Percentiles rank a stretch among this genome's conserved stretches.
phyloP scores from a whole-genome alignment of 2,113 vertebrate species.

The Tragelaphus imberbis region DNA sequence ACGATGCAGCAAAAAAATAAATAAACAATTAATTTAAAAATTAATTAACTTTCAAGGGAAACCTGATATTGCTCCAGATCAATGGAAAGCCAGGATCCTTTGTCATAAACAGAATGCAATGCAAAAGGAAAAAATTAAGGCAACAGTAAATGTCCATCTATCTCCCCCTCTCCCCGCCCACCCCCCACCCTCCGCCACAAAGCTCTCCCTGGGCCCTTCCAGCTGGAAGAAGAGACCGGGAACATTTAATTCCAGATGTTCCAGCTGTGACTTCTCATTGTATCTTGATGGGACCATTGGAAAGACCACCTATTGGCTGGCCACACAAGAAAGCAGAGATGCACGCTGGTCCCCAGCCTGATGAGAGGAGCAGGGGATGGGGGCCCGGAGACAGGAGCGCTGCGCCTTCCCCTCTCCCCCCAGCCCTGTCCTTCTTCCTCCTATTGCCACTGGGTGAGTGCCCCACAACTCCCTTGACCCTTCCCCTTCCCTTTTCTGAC shows the following conservation, averaged over 20 bases:
- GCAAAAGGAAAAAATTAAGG: neutral
- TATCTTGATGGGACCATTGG: conserved; percentile 28
- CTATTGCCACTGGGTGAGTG: conserved; percentile 74
- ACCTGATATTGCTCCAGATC: neutral
- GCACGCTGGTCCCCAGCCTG: neutral
- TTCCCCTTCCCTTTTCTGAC: neutral
- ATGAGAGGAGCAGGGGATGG: neutral
- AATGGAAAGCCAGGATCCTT: neutral
- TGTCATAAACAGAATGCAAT: neutral
- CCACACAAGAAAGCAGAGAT: conserved; percentile 59
- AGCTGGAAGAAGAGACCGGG: neutral
- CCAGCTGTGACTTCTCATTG: conserved; percentile 47
- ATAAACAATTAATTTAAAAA: neutral
- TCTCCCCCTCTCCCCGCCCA: neutral
- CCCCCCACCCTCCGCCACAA: neutral
- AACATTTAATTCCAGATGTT: neutral
- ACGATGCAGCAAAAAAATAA: neutral
- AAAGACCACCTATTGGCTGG: conserved; percentile 17
- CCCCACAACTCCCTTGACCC: neutral
- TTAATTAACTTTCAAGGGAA: neutral
- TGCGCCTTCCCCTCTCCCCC: conserved; percentile 22
- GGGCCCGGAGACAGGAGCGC: neutral
- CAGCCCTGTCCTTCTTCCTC: conserved; percentile 53
- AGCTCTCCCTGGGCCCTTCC: neutral
- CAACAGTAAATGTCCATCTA: neutral